Percentiles rank a stretch among this genome's conserved stretches.
Evolutionary conservation across 2,113 vertebrate genomes (phyloP).

Genomic region (Rhinoderma darwinii): DNA sequence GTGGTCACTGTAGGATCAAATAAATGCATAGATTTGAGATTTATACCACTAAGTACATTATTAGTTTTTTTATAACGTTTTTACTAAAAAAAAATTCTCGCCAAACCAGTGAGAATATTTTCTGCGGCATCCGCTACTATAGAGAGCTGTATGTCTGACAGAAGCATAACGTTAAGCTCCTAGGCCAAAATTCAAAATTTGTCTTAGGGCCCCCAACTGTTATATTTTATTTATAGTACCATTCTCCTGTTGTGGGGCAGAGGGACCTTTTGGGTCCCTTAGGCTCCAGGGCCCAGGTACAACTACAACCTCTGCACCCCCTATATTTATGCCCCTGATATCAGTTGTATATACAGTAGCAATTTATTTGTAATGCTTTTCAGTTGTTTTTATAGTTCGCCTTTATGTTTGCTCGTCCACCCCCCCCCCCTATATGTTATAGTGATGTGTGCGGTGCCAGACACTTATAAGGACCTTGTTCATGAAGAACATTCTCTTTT

Average conservation of each 20-base stretch:
- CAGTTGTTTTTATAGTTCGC: not conserved
- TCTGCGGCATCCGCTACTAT: not conserved
- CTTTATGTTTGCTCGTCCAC: not conserved
- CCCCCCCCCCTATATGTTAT: no score
- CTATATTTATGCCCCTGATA: not conserved
- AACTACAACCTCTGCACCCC: not conserved
- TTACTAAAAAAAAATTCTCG: no score
- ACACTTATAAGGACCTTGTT: not conserved
- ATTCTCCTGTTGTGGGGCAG: not conserved
- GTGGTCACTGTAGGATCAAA: slow-evolving; percentile 73
- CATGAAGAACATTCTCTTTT: not conserved
- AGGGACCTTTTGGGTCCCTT: not conserved
- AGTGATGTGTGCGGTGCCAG: not conserved
- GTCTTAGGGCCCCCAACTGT: not conserved
- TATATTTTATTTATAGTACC: not conserved
- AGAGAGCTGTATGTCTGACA: not conserved
- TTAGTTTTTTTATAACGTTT: no score
- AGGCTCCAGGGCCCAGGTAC: not conserved
- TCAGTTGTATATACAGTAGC: not conserved
- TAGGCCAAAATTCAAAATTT: not conserved
- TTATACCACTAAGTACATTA: slow-evolving; percentile 73
- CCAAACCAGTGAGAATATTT: not conserved
- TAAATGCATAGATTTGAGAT: slow-evolving; percentile 75
- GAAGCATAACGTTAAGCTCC: not conserved
- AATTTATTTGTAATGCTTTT: not conserved